These are phyloP conservation scores for Ptychochromis oligacanthus DNA, from an alignment of 2,113 vertebrate species.

Conservation along the genomic window DNA sequence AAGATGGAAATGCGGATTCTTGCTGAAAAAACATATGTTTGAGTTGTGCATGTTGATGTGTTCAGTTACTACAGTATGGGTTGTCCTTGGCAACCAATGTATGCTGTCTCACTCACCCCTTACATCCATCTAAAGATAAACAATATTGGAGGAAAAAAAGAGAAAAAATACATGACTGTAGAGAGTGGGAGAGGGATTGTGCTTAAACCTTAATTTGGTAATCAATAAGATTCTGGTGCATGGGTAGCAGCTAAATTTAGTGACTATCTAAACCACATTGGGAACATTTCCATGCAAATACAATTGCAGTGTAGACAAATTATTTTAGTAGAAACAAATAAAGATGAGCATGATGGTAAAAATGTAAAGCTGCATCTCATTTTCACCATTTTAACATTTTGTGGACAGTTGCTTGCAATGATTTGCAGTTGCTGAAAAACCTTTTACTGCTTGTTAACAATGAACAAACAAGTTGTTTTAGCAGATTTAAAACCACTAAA, in stretches of 20 bases:
- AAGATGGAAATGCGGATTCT: slow-evolving; percentile 13
- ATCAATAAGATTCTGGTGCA: slow-evolving; percentile 15
- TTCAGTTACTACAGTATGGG: neutral
- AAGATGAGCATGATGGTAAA: neutral
- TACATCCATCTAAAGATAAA: slow-evolving; percentile 3
- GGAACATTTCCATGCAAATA: slow-evolving; percentile 22
- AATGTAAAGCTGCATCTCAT: slow-evolving; percentile 22
- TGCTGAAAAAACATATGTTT: neutral
- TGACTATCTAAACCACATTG: neutral
- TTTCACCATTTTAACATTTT: slow-evolving; percentile 18
- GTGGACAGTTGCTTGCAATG: slow-evolving; percentile 4
- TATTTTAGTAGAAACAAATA: neutral
- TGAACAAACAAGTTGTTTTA: neutral
- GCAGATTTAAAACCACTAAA: neutral
- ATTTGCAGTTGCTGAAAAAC: slow-evolving; percentile 5
- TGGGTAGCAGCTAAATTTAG: slow-evolving; percentile 16
- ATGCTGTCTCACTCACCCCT: neutral
- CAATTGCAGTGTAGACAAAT: slow-evolving; percentile 14
- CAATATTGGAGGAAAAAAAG: neutral
- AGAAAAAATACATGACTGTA: neutral
- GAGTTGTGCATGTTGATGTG: neutral
- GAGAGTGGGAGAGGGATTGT: neutral
- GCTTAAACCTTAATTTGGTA: slow-evolving; percentile 18
- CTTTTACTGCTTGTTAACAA: neutral
- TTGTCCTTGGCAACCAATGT: slow-evolving; percentile 25